Evolutionary conservation across 2,888 invertebrate species (phyloP).

Genomic region (Coecobrya sp.): DNA sequence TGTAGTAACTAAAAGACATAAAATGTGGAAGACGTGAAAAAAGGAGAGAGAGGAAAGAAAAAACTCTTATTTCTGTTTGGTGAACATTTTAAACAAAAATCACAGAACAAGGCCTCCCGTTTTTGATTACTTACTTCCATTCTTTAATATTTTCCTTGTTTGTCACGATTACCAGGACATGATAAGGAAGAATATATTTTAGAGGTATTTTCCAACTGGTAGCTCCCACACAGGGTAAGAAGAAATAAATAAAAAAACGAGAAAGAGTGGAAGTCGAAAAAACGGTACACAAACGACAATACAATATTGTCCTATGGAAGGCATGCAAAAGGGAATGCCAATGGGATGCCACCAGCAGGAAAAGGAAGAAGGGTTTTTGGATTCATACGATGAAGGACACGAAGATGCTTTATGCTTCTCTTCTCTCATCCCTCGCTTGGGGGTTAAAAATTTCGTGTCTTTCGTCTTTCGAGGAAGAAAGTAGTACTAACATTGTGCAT

Average conservation of each 20-base stretch:
- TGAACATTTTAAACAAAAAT: background rate
- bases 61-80: background rate
- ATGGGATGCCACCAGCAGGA: constrained; percentile 4
- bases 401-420: constrained; percentile 20
- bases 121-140: constrained; percentile 35
- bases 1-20: background rate
- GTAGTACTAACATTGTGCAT: background rate
- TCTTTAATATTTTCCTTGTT: constrained; percentile 8
- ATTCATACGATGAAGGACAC: background rate
- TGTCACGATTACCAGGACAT: constrained; percentile 49
- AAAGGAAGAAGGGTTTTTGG: constrained; percentile 10
- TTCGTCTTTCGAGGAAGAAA: background rate
- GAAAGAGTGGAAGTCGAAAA: background rate
- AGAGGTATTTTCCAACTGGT: background rate
- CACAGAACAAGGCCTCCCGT: constrained; percentile 28
- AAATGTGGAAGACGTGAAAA: background rate
- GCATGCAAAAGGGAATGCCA: background rate
- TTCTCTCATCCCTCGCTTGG: constrained; percentile 34
- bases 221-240: constrained; percentile 23
- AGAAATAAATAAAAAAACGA: background rate
- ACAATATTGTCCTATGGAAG: background rate
- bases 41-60: background rate
- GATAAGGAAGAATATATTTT: constrained; percentile 4
- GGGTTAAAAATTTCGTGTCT: constrained; percentile 45
- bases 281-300: background rate